These are phyloP conservation scores for Chromis chromis DNA, from an alignment of 2,797 vertebrate species.

Conservation along the genomic window DNA sequence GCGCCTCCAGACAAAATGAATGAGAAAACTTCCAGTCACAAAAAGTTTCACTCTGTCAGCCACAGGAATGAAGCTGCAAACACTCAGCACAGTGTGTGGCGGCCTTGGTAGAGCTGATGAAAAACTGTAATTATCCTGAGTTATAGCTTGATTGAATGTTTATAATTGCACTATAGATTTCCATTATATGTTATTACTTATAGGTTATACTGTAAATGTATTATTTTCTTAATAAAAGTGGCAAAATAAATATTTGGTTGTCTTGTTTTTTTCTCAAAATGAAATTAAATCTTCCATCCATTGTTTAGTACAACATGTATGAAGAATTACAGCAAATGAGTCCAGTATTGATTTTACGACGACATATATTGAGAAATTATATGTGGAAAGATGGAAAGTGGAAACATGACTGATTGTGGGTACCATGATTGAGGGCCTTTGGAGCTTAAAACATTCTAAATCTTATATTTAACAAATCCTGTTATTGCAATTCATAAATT, in stretches of 20 bases:
- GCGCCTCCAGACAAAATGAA: neutral
- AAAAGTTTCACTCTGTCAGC: constrained; percentile 27
- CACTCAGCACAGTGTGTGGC: constrained; percentile 70
- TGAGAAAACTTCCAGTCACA: constrained; percentile 18
- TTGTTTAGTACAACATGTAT: neutral
- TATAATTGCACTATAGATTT: constrained; percentile 69
- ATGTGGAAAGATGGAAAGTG: neutral
- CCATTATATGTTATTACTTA: constrained; percentile 32
- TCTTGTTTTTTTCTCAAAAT: neutral
- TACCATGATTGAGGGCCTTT: neutral
- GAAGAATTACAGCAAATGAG: neutral
- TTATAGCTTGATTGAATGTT: constrained; percentile 29
- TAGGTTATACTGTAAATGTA: constrained; percentile 45
- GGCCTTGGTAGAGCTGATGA: constrained; percentile 80
- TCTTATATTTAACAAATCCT: neutral
- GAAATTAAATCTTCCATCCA: neutral
- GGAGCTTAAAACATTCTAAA: neutral
- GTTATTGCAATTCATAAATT: neutral
- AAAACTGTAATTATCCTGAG: neutral
- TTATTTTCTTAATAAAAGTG: constrained; percentile 81
- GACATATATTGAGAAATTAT: neutral
- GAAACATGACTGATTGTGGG: neutral
- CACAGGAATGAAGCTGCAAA: constrained; percentile 45
- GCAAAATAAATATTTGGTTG: constrained; percentile 6
- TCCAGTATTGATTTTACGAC: neutral